phyloP scores from a whole-genome alignment of 2,113 vertebrate species.

The Oreotrochilus melanogaster region DNA sequence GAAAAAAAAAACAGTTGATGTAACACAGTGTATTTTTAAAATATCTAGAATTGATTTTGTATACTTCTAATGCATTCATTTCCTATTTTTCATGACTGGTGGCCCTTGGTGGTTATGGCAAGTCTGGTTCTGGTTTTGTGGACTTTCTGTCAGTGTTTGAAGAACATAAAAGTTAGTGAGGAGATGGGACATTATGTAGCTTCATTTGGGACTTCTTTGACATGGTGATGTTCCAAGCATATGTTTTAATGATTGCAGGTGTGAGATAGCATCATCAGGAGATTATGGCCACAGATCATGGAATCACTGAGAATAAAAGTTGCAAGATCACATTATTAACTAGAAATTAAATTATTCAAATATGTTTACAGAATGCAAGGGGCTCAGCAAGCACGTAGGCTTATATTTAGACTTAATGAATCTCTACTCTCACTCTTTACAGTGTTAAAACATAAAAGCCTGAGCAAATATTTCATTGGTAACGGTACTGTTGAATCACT shows the following conservation, averaged over 20 bases:
- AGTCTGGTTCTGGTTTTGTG: background rate
- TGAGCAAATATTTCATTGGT: background rate
- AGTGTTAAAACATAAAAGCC: background rate
- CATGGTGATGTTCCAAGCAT: fast-evolving
- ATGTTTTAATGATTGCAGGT: background rate
- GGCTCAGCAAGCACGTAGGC: slow-evolving; percentile 31
- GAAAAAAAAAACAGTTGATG: background rate
- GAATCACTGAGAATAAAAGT: background rate
- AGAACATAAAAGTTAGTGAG: background rate
- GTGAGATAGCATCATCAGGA: background rate
- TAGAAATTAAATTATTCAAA: slow-evolving; percentile 34
- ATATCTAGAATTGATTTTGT: background rate
- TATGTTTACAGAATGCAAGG: background rate
- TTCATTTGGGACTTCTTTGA: background rate
- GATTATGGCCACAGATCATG: background rate
- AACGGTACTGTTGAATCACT: slow-evolving; percentile 34
- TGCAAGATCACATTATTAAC: slow-evolving; percentile 17
- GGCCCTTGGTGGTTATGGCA: background rate
- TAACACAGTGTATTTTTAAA: background rate
- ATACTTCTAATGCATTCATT: slow-evolving; percentile 47
- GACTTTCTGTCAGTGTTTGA: background rate
- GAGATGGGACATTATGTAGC: background rate
- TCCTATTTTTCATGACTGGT: slow-evolving; percentile 33
- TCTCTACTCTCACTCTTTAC: slow-evolving; percentile 9
- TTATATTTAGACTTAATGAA: slow-evolving; percentile 46